Conservation (phyloP, 64 coral and sea anemone species). For the Acropora tenuis region DNA sequence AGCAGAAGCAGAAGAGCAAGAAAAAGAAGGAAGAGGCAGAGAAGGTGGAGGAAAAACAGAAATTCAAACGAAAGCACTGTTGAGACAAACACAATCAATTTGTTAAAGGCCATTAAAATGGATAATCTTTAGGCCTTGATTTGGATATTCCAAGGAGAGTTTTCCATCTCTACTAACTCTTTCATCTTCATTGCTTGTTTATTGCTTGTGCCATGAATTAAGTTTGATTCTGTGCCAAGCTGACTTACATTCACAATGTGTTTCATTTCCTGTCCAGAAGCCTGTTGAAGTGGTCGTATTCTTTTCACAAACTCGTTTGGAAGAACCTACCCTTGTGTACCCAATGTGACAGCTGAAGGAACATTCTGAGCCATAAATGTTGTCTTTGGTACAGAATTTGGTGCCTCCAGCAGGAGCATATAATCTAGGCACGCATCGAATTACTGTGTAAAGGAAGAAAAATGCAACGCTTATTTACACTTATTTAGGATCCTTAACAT, state of each 20-base stretch:
- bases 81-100: no score
- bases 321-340: constrained; percentile 34
- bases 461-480: background rate
- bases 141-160: no score
- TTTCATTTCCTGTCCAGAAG: constrained; percentile 74
- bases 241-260: constrained; percentile 66
- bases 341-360: constrained; percentile 52
- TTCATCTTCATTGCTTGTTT: no score
- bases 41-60: no score
- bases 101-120: no score
- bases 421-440: constrained; percentile 36
- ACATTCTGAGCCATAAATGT: constrained; percentile 67
- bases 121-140: no score
- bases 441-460: constrained; percentile 2
- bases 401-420: constrained; percentile 40
- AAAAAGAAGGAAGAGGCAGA: no score
- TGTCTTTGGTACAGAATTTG: constrained; percentile 41
- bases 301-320: constrained; percentile 57
- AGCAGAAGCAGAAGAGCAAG: no score
- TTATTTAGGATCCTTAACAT: background rate
- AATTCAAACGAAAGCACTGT: no score
- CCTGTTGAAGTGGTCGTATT: background rate
- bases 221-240: background rate
- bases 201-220: no score
- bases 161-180: no score